Evolutionary conservation across 2,888 invertebrate species (phyloP).

Genomic region (Teleogryllus oceanicus): DNA sequence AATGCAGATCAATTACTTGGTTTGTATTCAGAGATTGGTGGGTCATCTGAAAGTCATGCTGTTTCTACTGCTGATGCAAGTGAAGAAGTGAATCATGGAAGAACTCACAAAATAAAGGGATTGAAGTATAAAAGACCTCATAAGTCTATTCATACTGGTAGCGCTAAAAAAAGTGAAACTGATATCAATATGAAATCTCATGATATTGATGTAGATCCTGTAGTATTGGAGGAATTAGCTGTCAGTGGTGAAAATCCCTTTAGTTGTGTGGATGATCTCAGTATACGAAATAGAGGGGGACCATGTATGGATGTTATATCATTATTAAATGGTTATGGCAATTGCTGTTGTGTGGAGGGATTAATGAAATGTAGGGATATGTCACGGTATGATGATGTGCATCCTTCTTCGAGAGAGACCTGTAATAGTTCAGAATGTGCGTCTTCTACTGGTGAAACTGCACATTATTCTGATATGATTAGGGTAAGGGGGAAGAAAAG

Average conservation of each 20-base stretch:
- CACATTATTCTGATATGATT: slow-evolving; percentile 24
- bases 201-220: slow-evolving; percentile 37
- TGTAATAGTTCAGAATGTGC: slow-evolving; percentile 42
- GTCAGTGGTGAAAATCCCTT: slow-evolving; percentile 21
- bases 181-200: background rate
- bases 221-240: slow-evolving; percentile 34
- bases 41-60: background rate
- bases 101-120: background rate
- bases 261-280: slow-evolving; percentile 26
- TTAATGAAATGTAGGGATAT: slow-evolving; percentile 25
- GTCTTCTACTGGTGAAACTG: slow-evolving; percentile 38
- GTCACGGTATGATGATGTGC: slow-evolving; percentile 18
- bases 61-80: background rate
- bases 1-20: slow-evolving; percentile 31
- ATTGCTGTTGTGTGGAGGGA: slow-evolving; percentile 34
- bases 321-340: slow-evolving; percentile 25
- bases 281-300: slow-evolving; percentile 34
- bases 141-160: background rate
- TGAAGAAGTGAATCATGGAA: background rate
- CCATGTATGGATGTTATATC: slow-evolving; percentile 33
- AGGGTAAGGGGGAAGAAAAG: slow-evolving; percentile 42
- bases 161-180: background rate
- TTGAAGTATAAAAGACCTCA: background rate
- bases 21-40: background rate
- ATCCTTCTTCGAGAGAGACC: slow-evolving; percentile 29